These are phyloP conservation scores for Willisornis vidua DNA, from an alignment of 2,113 vertebrate genomes.

Conservation along the genomic window DNA sequence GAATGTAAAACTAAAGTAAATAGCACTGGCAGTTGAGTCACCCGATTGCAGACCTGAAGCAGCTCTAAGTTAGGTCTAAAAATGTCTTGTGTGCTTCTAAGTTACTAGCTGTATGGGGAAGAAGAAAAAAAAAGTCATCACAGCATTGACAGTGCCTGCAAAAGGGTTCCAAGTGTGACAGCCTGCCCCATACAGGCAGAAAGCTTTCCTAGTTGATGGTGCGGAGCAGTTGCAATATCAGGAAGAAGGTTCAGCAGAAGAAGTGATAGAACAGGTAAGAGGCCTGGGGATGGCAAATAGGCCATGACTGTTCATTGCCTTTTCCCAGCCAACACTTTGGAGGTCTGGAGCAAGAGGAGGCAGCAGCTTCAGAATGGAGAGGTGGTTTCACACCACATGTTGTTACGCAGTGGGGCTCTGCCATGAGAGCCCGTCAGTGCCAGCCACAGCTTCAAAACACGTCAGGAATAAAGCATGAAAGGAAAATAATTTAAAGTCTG, in stretches of 20 bases:
- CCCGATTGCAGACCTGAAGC: neutral
- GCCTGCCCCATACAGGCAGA: neutral
- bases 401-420: neutral
- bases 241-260: neutral
- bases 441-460: neutral
- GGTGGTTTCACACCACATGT: neutral
- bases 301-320: neutral
- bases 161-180: neutral
- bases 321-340: neutral
- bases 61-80: neutral
- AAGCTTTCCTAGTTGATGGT: neutral
- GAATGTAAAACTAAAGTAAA: slow-evolving; percentile 9
- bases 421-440: neutral
- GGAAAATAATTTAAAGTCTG: neutral
- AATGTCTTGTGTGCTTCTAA: neutral
- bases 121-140: neutral
- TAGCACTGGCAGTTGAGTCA: slow-evolving; percentile 29
- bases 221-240: neutral
- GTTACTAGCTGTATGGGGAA: neutral
- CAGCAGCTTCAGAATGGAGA: neutral
- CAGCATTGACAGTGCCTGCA: neutral
- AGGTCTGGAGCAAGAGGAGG: neutral
- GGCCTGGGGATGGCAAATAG: neutral
- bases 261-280: neutral
- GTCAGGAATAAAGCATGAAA: neutral